Conservation (phyloP, 2,797 vertebrate species). For the Acridotheres tristis region DNA sequence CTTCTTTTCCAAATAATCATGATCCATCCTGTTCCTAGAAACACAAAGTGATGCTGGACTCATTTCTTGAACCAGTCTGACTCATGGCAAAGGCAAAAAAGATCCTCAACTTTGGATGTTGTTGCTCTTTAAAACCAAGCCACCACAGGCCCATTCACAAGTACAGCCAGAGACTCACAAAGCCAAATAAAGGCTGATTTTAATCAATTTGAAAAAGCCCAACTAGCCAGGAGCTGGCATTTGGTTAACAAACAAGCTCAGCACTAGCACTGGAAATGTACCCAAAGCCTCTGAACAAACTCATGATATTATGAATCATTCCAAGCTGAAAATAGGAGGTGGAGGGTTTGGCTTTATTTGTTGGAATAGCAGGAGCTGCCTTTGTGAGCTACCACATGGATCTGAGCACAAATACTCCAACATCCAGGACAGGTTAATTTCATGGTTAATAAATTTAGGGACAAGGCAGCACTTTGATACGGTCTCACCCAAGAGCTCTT, state of each 20-base stretch:
- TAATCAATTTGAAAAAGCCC: background rate
- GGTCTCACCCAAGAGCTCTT: background rate
- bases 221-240: background rate
- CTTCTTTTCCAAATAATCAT: background rate
- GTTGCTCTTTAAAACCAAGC: background rate
- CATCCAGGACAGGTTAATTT: slow-evolving; percentile 28
- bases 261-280: slow-evolving; percentile 20
- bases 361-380: background rate
- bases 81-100: background rate
- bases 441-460: slow-evolving; percentile 32
- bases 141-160: background rate
- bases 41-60: background rate
- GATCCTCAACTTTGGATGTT: background rate
- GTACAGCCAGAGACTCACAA: background rate
- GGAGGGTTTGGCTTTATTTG: background rate
- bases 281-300: background rate
- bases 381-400: background rate
- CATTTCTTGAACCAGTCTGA: background rate
- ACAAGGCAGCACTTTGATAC: background rate
- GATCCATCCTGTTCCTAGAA: slow-evolving; percentile 15
- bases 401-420: background rate
- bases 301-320: slow-evolving; percentile 33
- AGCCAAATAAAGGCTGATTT: background rate
- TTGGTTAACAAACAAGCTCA: slow-evolving; percentile 33
- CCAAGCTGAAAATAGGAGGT: slow-evolving; percentile 31